phyloP scores from a whole-genome alignment of 2,113 vertebrate genomes.

The Chaetura pelagica region DNA sequence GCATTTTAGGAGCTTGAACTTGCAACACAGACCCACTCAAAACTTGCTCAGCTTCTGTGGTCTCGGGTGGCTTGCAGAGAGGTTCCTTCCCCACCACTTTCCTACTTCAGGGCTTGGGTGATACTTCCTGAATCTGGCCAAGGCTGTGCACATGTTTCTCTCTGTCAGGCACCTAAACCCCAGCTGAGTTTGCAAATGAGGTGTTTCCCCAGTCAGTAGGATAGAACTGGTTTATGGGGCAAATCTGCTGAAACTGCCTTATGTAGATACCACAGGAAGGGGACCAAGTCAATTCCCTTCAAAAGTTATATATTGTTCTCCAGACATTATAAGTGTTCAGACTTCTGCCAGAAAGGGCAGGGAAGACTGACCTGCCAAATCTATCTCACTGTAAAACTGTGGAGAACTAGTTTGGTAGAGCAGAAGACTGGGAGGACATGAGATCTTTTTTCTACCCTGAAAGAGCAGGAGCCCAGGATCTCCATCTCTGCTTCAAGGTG shows the following conservation, averaged over 20 bases:
- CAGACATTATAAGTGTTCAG: background rate
- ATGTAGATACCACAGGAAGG: background rate
- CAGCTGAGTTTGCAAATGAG: background rate
- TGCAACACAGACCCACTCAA: background rate
- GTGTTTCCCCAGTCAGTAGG: background rate
- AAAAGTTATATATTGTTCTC: background rate
- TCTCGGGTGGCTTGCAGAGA: background rate
- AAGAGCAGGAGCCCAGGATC: background rate
- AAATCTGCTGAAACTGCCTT: background rate
- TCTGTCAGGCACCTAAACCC: background rate
- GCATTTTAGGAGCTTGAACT: background rate
- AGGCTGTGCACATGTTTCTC: background rate
- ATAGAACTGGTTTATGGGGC: background rate
- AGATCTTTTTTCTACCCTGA: background rate
- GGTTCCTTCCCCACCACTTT: fast-evolving
- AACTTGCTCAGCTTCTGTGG: background rate
- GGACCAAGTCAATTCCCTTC: background rate
- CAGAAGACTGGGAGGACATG: background rate
- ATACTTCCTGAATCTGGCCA: background rate
- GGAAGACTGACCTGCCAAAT: background rate
- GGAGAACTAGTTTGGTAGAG: background rate
- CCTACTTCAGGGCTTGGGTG: background rate
- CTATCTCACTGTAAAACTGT: fast-evolving
- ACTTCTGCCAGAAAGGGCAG: background rate
- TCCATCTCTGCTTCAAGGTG: background rate